Percentiles rank a stretch among this genome's conserved stretches.
These are phyloP conservation scores for Luehdorfia chinensis DNA, from an alignment of 1,140 invertebrate species.

Conservation along the genomic window DNA sequence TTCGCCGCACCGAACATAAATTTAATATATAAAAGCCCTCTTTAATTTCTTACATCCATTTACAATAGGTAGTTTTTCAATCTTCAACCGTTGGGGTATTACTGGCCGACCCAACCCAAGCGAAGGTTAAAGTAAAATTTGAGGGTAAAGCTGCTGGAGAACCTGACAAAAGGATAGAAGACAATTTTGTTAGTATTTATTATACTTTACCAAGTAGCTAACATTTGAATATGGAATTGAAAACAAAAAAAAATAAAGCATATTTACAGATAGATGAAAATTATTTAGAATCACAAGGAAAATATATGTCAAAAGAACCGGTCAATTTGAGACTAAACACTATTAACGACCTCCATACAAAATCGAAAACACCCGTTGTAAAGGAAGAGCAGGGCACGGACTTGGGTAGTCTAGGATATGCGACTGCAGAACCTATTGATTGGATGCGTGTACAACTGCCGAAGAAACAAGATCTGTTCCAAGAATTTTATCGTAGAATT, in stretches of 20 bases:
- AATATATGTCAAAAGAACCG: constrained; percentile 30
- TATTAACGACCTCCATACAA: constrained; percentile 22
- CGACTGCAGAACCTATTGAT: constrained; percentile 67
- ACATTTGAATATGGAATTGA: too few relatives aligned
- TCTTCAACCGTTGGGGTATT: constrained; percentile 83
- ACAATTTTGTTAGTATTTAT: constrained; percentile 23
- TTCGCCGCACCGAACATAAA: too few relatives aligned
- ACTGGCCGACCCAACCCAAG: constrained; percentile 80
- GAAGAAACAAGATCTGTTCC: constrained; percentile 79
- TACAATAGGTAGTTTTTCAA: constrained; percentile 80
- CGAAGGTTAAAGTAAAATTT: constrained; percentile 80
- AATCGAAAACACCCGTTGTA: constrained; percentile 22
- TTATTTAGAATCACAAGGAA: constrained; percentile 35
- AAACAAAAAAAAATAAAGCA: background rate
- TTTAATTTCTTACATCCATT: too few relatives aligned
- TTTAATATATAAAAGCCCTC: too few relatives aligned
- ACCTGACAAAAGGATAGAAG: constrained; percentile 30
- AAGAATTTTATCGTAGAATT: constrained; percentile 77
- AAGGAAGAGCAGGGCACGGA: constrained; percentile 39
- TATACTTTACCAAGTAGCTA: too few relatives aligned
- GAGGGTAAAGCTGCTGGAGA: constrained; percentile 62
- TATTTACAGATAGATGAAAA: constrained; percentile 27
- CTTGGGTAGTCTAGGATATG: constrained; percentile 51
- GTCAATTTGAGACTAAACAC: constrained; percentile 22
- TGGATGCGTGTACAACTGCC: constrained; percentile 78